Base-by-base conservation (phyloP, 1,140 invertebrate genomes). In the Drosophila ogumai region DNA sequence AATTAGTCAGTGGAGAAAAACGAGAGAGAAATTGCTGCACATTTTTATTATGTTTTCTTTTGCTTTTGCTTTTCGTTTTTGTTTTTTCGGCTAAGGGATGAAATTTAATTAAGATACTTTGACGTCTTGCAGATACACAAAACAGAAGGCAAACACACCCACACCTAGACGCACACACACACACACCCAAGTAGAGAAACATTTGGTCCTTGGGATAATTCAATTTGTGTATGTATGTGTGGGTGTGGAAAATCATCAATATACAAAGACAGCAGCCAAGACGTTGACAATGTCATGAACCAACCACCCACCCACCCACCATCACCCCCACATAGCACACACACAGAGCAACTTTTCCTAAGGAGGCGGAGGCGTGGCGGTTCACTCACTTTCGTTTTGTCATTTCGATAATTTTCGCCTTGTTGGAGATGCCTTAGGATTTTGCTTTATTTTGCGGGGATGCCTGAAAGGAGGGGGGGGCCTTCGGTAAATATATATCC, bases 61-160 rank as follows among this genome's bases (percentile, higher is more conserved):
- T 66, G 52, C 52, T 52, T 64, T 57, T 36, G 8, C 17, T 12
- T 19, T 54, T 36, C 40, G 44, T 44, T 75, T 74, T 74, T 65
- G 52, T 57, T 72, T 75, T 79, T 79, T 52, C 34, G 75, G 57
- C 81, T 90, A 90, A 90, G 85, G 85, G 85, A 90, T 90, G 85
- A 90, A 90, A 90, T 90, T 90, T 90, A 90, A 90, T 90, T 90
- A 90, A 90, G 85, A 90, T 90, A 90, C 85, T 90, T 90, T 85
- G 85, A 90, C 85, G 81, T 90, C 69, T 88, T 66, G 63, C 84
- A 85, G 80, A 90, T 84, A 88, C 74, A 88, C 69, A 88, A 55
- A 78, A 78, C 75, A 69, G 72, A 75, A 54, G 57, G 52, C 59
- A 41, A 50, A 19, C 65, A 67, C 60, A 68, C 46, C 38, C 46